Evolutionary conservation across 2,113 vertebrate species (phyloP), one percentile per base, ranked within the genome.

Genomic region (Zosterops hypoxanthus): DNA sequence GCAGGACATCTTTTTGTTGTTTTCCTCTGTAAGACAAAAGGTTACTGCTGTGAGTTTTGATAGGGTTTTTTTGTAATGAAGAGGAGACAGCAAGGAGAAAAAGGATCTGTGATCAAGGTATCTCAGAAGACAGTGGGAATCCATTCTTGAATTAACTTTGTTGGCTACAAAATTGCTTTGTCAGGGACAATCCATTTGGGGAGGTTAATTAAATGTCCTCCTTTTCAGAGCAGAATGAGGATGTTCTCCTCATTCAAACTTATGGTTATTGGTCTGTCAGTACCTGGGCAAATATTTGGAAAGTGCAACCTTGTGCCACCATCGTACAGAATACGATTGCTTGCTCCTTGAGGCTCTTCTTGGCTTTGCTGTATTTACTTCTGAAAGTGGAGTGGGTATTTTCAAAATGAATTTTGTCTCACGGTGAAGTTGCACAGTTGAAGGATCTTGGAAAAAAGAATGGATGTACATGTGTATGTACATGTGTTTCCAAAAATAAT

Each of bases 191-290:
- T 56, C 47, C 64, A 86, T 49, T 29, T 84, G 70, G 66, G 80
- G 76, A 97, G 86, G 86, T 97, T 97, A 95, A 96, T 97, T 97
- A 94, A 87, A 83, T 90, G 88, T 49, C 36, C 10, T 46, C 55
- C 61, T 80, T 94, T 82, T 70, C 49, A 75, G 80, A 86, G 22
- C 29, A 72, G 73, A 89, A 79, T 79, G 61, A 85, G 82, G 65
- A 71, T 93, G 73, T 94, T 95, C 44, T 88, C 22, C 36, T 90
- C 42, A 33, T 71, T 91, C 83, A 86, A 55, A 83, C 46, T 88
- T 39, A 34, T 1, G 25, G 22, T 70, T 92, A 80, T 85, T 86
- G 46, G 76, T 20, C 65, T 88, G 50, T 86, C 47, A 60, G 46
- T 88, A 77, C 49, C 41, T 91, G 64, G 44, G 72, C 39, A 91